Evolutionary conservation across 2,797 vertebrate species (phyloP).

Genomic region (Harpagifer antarcticus): DNA sequence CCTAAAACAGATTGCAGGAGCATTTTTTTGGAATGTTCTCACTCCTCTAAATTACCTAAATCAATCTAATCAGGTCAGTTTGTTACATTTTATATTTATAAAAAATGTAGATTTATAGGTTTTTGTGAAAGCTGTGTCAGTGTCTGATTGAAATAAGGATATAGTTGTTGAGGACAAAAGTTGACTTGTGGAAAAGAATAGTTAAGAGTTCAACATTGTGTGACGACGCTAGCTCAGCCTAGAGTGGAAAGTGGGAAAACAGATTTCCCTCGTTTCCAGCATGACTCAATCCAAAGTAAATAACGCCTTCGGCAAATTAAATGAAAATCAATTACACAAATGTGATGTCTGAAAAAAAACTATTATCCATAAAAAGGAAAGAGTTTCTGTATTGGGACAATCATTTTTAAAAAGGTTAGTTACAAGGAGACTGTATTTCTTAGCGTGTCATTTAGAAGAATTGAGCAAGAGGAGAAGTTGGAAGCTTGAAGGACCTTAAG

Average conservation of each 20-base stretch:
- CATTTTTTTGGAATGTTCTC: neutral
- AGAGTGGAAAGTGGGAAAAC: no score
- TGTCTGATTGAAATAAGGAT: neutral
- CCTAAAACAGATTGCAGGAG: neutral
- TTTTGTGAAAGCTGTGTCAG: neutral
- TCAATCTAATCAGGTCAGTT: neutral
- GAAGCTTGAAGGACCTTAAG: no score
- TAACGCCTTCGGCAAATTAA: neutral
- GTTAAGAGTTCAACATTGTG: neutral
- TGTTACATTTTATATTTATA: neutral
- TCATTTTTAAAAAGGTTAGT: no score
- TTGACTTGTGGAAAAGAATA: no score
- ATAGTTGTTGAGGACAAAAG: neutral
- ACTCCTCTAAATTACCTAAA: neutral
- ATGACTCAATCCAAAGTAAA: neutral
- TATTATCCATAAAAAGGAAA: no score
- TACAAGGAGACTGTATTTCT: no score
- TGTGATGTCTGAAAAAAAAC: neutral
- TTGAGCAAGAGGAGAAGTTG: no score
- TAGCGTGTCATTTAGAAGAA: no score
- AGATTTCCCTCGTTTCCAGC: no score
- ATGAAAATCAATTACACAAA: neutral
- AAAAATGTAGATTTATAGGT: neutral
- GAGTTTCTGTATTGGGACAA: no score
- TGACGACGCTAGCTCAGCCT: no score